Base-by-base conservation (phyloP, 35 echinoderm and acorn worm species). In the Heliocidaris tuberculata region DNA sequence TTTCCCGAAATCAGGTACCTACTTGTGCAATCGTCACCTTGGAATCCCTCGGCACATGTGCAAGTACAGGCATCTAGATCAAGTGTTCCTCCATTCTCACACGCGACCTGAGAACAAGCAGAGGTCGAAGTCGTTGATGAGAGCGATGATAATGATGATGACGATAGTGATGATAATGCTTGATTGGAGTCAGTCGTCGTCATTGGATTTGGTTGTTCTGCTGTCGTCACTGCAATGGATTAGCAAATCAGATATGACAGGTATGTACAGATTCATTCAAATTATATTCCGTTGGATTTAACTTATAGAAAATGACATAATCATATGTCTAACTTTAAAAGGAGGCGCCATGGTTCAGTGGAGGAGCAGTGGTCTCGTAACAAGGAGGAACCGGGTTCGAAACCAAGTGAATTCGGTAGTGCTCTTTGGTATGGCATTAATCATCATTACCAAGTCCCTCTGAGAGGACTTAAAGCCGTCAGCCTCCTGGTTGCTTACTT, bases 21-120 rank as follows among this genome's bases (percentile, higher is more conserved):
- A 89, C 87, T 48, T 48, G 87, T 15, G 47, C 87, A 89, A 48
- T 32, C 47, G 87, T 89, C 87, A 9, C 87, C 87, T 11, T 89
- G 87, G 32, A 47, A 89, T 32, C 47, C 87, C 24, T 13, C 47
- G 31, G 87, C 16, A 42, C 87, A 89, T 5, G 31, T 3, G 24
- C 87, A 89, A 47, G 87, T 47, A 47, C 87, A 89, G 3, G 31
- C 12, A 32, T 32, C 47, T 48, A 3, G 87, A 48, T 0, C 87
- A 9, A 47, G 6, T 27, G 87, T 89, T 15, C 87, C 87, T 32
- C 87, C 87, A 32, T 89, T 89, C 10, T 89, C 32, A 27, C 87
- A 89, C 32, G 87, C 29, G 16, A 48, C 31, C 31, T 17, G 12
- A 12, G 32, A 89, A 48, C 87, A 89, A 78, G 65, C 21, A 78